Evolutionary conservation across 1,140 invertebrate species (phyloP).

Genomic region (Helicorthomorpha holstii): DNA sequence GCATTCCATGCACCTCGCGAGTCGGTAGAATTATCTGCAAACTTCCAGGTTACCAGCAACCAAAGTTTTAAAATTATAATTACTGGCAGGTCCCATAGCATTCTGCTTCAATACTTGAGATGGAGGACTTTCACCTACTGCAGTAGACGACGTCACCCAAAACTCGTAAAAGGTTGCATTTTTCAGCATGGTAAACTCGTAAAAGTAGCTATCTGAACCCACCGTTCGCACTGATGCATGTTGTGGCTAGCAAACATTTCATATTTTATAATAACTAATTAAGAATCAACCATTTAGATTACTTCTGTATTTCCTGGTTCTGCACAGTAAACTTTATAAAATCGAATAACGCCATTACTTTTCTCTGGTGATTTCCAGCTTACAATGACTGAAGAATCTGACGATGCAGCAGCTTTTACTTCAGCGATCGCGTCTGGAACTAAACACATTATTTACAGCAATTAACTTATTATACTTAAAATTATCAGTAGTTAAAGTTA

Average conservation of each 20-base stretch:
- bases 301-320: background rate
- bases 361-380: slow-evolving; percentile 22
- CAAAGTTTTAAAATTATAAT: no score
- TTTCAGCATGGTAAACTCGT: background rate
- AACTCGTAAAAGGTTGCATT: slow-evolving; percentile 1
- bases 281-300: background rate
- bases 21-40: no score
- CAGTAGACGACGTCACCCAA: slow-evolving; percentile 24
- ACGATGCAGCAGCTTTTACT: slow-evolving; percentile 22
- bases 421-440: slow-evolving; percentile 22
- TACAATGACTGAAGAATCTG: slow-evolving; percentile 19
- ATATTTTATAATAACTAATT: background rate
- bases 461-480: background rate
- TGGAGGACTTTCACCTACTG: slow-evolving; percentile 22
- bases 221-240: no score
- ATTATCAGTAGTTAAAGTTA: slow-evolving; percentile 12
- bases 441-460: slow-evolving; percentile 10
- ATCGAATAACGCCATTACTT: slow-evolving; percentile 21
- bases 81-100: no score
- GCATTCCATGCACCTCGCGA: no score
- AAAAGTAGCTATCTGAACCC: no score
- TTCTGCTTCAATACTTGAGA: no score
- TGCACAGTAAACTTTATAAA: slow-evolving; percentile 19
- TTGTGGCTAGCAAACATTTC: background rate
- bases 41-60: no score